Conservation (phyloP, 2,888 invertebrate genomes). For the Pediacus dermestoides region DNA sequence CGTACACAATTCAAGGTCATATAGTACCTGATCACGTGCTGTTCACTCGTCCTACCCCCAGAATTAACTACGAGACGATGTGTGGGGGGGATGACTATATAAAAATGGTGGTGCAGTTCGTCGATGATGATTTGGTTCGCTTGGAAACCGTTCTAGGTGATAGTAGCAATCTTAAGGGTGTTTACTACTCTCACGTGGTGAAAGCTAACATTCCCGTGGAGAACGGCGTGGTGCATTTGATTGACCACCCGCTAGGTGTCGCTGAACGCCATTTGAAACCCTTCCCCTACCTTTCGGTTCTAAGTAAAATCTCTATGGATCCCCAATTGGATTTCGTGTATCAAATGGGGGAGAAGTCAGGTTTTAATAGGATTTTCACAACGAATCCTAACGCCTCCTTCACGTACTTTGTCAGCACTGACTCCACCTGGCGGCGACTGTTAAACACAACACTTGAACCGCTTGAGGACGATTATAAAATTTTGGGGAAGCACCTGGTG, state of each 20-base stretch:
- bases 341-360: conserved; percentile 66
- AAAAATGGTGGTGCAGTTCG: conserved; percentile 66
- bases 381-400: conserved; percentile 62
- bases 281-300: conserved; percentile 79
- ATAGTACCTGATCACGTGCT: conserved; percentile 80
- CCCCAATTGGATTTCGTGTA: conserved; percentile 78
- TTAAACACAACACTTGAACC: conserved; percentile 21
- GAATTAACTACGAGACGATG: conserved; percentile 70
- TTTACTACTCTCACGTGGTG: conserved; percentile 79
- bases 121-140: conserved; percentile 69
- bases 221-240: conserved; percentile 89
- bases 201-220: conserved; percentile 84
- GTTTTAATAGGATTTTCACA: conserved; percentile 73
- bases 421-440: conserved; percentile 74
- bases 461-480: conserved; percentile 60
- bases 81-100: conserved; percentile 79
- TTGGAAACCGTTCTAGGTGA: conserved; percentile 77
- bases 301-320: conserved; percentile 76
- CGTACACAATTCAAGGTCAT: conserved; percentile 79
- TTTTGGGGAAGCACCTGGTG: conserved; percentile 83
- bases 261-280: conserved; percentile 78
- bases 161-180: conserved; percentile 69
- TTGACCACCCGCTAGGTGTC: conserved; percentile 82
- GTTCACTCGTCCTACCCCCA: conserved; percentile 76
- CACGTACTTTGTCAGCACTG: conserved; percentile 86